Evolutionary conservation across 2,113 vertebrate genomes (phyloP).

Genomic region (Sarotherodon lohbergeri): DNA sequence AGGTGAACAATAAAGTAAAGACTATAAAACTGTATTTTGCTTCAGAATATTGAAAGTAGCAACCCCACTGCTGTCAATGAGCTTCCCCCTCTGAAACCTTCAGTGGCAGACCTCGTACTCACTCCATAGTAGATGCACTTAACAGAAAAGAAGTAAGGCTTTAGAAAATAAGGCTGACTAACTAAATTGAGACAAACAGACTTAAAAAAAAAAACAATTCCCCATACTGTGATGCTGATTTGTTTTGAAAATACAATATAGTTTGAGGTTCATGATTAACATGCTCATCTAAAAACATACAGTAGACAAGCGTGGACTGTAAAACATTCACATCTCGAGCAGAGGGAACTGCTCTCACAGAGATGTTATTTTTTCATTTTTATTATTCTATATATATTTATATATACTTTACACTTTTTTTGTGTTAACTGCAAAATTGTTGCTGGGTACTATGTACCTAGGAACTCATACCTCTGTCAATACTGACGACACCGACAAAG

Average conservation of each 20-base stretch:
- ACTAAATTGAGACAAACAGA: background rate
- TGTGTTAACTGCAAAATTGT: conserved; percentile 40
- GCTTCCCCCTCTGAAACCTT: background rate
- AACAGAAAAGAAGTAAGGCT: background rate
- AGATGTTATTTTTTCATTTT: conserved; percentile 6
- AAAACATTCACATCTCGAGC: conserved; percentile 45
- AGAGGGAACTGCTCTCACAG: background rate
- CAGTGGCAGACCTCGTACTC: background rate
- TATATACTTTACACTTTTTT: conserved; percentile 17
- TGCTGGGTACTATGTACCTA: conserved; percentile 22
- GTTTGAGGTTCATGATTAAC: conserved; percentile 51
- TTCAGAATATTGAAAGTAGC: conserved; percentile 1
- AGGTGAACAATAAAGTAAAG: background rate
- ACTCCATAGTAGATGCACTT: background rate
- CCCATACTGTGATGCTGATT: background rate
- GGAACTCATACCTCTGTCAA: conserved; percentile 14
- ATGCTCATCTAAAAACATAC: conserved; percentile 58
- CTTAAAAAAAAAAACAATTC: background rate
- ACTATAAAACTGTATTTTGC: background rate
- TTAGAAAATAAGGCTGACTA: background rate
- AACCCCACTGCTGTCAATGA: background rate
- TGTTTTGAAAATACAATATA: conserved; percentile 22
- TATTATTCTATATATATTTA: conserved; percentile 3
- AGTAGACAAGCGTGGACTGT: conserved; percentile 53
- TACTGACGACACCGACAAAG: conserved; percentile 17